Evolutionary conservation across 2,113 vertebrate species (phyloP), one percentile per base, ranked within the genome.

Genomic region (Channa argus): DNA sequence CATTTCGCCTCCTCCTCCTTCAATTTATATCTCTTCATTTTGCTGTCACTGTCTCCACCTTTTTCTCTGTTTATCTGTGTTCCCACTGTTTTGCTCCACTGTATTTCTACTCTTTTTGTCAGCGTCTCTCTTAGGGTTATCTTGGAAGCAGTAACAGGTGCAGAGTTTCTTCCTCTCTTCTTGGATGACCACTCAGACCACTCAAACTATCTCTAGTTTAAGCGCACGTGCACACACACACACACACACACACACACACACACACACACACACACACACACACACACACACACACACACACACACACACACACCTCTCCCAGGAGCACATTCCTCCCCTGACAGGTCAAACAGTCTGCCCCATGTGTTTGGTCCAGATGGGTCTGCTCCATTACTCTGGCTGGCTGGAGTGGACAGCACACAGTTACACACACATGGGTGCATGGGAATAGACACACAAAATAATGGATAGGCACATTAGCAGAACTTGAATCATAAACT

Each of bases 351-450:
- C 77, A 84, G 82, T 82, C 71, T 74, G 86, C 85, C 74, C 76
- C 65, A 56, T 77, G 86, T 81, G 85, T 65, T 65, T 61, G 66
- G 74, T 79, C 76, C 87, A 91, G 89, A 87, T 89, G 88, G 88
- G 79, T 64, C 83, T 65, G 56, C 77, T 82, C 58, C 82, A 82
- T 90, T 81, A 82, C 82, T 78, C 79, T 80, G 53, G 58, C 66
- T 83, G 64, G 74, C 59, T 74, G 55, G 58, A 63, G 63, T 82
- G 56, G 77, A 53, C 65, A 75, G 39, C 66, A 84, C 73, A 68
- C 37, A 0, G 6, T 3, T 66, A 63, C 66, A 58, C 39, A 71
- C 15, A 63, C 38, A 44, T 15, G 36, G n/a, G 33, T 33, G 15
- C 38, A 56, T 8, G 47, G 37, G 52, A 24, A 49, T 46, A 56